Conservation (phyloP, 1,140 invertebrate species). For the Drosophila sulfurigaster region DNA sequence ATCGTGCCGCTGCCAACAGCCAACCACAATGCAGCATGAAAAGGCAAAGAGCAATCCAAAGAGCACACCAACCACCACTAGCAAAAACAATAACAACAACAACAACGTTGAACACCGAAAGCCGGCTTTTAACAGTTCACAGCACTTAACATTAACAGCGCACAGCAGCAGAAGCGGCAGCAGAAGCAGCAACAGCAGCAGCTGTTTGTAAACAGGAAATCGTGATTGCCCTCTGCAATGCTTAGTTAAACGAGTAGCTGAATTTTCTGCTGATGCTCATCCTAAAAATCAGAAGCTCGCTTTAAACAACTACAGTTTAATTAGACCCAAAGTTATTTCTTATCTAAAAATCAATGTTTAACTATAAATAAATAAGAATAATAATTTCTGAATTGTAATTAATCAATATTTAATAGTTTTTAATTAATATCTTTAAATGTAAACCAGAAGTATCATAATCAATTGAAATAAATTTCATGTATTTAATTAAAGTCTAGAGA, state of each 20-base stretch:
- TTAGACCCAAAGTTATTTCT: not conserved
- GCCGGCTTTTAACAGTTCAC: conserved; percentile 49
- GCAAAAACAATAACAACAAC: conserved; percentile 12
- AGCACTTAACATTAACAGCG: conserved; percentile 52
- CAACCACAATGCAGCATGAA: conserved; percentile 70
- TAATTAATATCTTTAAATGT: no score
- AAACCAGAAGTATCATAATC: no score
- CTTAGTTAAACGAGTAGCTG: conserved; percentile 13
- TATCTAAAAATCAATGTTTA: no score
- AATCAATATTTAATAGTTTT: no score
- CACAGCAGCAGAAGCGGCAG: conserved; percentile 11
- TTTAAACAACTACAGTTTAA: not conserved
- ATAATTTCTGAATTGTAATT: no score
- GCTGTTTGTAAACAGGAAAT: conserved; percentile 47
- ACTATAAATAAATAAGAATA: no score
- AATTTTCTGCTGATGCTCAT: conserved; percentile 13
- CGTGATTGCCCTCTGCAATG: conserved; percentile 19
- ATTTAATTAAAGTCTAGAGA: no score
- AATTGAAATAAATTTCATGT: no score
- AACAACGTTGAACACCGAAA: conserved; percentile 4
- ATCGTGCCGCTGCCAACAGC: conserved; percentile 70
- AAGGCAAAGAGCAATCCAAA: conserved; percentile 20
- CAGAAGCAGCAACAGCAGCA: conserved; percentile 17
- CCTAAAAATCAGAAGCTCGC: not conserved
- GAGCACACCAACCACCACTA: conserved; percentile 8